A percentile compares a stretch with the other conserved stretches of the same genome.
Evolutionary conservation across 1,140 invertebrate species (phyloP).

Genomic region (Pseudomyrmex pallidus): DNA sequence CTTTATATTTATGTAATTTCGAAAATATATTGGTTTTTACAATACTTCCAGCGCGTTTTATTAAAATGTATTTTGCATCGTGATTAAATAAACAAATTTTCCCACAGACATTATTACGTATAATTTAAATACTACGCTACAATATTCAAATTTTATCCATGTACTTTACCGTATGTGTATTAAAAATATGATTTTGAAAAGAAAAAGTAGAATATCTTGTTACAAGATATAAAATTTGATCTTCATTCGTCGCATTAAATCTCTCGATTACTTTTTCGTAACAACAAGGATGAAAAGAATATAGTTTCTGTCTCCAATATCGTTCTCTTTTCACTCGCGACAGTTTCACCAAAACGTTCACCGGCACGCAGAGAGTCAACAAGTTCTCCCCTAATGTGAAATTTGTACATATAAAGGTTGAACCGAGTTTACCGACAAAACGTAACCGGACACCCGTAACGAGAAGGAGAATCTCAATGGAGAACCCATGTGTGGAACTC

Average conservation of each 20-base stretch:
- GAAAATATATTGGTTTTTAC: not conserved
- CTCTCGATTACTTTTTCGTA: not conserved
- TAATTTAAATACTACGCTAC: not conserved
- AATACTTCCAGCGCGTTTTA: not conserved
- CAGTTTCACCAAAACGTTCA: conserved; percentile 11
- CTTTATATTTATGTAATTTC: not conserved
- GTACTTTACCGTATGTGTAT: not conserved
- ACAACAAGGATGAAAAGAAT: not conserved
- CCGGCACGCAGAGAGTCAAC: conserved; percentile 9
- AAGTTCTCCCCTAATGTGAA: conserved; percentile 25
- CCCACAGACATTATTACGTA: not conserved
- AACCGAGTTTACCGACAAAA: conserved; percentile 48
- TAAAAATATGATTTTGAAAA: not conserved
- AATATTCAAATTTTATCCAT: not conserved
- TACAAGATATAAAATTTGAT: not conserved
- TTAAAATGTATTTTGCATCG: not conserved
- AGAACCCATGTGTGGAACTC: not conserved
- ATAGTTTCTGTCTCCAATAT: not conserved
- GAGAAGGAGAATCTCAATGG: conserved; percentile 14
- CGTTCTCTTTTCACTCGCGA: conserved; percentile 10
- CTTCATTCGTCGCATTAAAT: not conserved
- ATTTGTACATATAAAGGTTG: conserved; percentile 17
- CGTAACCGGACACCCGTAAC: conserved; percentile 47
- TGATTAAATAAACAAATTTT: too few species aligned
- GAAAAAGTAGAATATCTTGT: not conserved